A percentile compares a stretch with the other conserved stretches of the same genome.
Conservation (phyloP, 2,888 invertebrate species). For the Pseudococcus jackbeardsleyi region DNA sequence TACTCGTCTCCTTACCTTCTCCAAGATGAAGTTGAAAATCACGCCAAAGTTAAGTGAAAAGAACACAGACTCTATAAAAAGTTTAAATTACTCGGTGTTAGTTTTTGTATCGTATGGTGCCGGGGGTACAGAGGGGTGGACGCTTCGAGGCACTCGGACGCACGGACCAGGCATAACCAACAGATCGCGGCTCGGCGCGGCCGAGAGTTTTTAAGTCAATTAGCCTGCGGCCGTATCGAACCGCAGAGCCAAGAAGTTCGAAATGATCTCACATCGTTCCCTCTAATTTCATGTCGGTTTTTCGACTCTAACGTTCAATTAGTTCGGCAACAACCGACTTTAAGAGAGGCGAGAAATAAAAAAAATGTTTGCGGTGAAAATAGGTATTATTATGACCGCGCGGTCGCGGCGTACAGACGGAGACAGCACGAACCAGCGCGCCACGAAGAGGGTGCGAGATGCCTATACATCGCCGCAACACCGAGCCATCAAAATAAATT, state of each 20-base stretch:
- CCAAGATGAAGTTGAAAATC: not conserved
- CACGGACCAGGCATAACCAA: conserved; percentile 9
- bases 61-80: not conserved
- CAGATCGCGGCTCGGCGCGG: not conserved
- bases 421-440: conserved; percentile 14
- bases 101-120: not conserved
- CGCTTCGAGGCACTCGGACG: not conserved
- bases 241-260: conserved; percentile 61
- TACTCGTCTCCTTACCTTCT: no score
- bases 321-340: conserved; percentile 63
- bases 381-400: conserved; percentile 59
- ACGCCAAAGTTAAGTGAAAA: conserved; percentile 25
- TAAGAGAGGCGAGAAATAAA: conserved; percentile 63
- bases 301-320: conserved; percentile 63
- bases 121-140: not conserved
- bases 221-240: conserved; percentile 54
- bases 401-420: not conserved
- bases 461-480: not conserved
- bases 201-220: conserved; percentile 45
- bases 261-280: conserved; percentile 64
- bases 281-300: conserved; percentile 64
- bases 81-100: conserved; percentile 13
- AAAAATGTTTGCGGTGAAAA: conserved; percentile 64
- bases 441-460: conserved; percentile 19
- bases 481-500: conserved; percentile 45